These are phyloP conservation scores for Silvanus unidentatus DNA, from an alignment of 2,888 invertebrate species.

Conservation along the genomic window DNA sequence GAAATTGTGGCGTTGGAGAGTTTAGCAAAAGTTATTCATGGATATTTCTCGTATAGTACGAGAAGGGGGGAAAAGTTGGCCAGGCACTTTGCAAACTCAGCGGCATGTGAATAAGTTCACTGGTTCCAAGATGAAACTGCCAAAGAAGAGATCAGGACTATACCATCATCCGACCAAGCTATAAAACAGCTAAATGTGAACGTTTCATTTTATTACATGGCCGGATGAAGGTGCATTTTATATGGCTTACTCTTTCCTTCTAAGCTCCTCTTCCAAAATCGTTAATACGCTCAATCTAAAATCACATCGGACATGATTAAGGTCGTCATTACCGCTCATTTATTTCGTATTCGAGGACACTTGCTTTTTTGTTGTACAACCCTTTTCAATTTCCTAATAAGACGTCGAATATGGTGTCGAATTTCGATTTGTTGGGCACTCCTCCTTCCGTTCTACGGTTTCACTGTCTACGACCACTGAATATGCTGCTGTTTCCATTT, in stretches of 20 bases:
- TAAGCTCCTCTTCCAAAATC: slow-evolving; percentile 30
- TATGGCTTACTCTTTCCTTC: slow-evolving; percentile 31
- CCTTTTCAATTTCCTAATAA: slow-evolving; percentile 1
- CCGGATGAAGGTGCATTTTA: slow-evolving; percentile 35
- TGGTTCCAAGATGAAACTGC: slow-evolving; percentile 32
- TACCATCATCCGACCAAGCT: slow-evolving; percentile 32
- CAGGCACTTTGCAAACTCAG: slow-evolving; percentile 38
- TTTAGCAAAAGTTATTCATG: slow-evolving; percentile 29
- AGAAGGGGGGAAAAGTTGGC: slow-evolving; percentile 26
- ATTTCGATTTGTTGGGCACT: slow-evolving; percentile 13
- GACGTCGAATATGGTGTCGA: slow-evolving; percentile 12
- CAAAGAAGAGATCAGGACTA: slow-evolving; percentile 28
- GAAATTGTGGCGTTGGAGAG: slow-evolving; percentile 28
- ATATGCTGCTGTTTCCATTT: background rate
- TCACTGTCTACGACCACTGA: background rate
- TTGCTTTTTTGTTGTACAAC: slow-evolving; percentile 1
- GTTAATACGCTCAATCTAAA: slow-evolving; percentile 30
- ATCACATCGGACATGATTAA: slow-evolving; percentile 12
- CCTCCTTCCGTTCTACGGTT: slow-evolving; percentile 9
- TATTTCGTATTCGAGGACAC: background rate
- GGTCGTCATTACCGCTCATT: background rate
- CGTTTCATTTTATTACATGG: slow-evolving; percentile 38
- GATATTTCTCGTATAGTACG: slow-evolving; percentile 35
- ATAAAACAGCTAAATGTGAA: slow-evolving; percentile 38
- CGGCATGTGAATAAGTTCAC: slow-evolving; percentile 37